Conservation (phyloP, 1,140 invertebrate species). For the Chymomyza costata region DNA sequence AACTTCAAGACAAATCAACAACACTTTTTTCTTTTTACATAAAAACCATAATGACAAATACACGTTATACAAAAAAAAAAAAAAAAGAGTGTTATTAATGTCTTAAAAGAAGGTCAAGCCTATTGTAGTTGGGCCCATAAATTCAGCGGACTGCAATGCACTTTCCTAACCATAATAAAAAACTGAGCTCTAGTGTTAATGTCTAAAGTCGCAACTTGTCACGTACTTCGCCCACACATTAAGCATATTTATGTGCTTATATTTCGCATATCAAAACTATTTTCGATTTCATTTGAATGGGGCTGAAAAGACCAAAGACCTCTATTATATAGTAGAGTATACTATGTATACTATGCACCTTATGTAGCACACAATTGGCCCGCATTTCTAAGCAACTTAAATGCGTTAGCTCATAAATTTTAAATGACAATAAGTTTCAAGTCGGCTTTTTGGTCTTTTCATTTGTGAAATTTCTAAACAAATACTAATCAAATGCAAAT, state of each 20-base stretch:
- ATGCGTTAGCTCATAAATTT: no score
- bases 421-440: slow-evolving; percentile 41
- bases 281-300: slow-evolving; percentile 60
- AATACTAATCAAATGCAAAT: slow-evolving; percentile 64
- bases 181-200: slow-evolving; percentile 27
- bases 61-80: slow-evolving; percentile 30
- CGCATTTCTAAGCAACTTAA: slow-evolving; percentile 16
- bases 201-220: slow-evolving; percentile 32
- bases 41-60: no score
- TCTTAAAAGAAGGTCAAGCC: slow-evolving; percentile 41
- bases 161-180: slow-evolving; percentile 40
- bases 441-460: slow-evolving; percentile 12
- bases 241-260: slow-evolving; percentile 7
- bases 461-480: slow-evolving; percentile 49
- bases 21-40: no score
- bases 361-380: no score
- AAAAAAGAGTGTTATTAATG: slow-evolving; percentile 25
- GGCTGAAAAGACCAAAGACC: slow-evolving; percentile 20
- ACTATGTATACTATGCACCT: no score
- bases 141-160: no score
- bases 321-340: no score
- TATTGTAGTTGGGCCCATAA: no score
- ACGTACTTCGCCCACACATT: slow-evolving; percentile 51
- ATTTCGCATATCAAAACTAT: slow-evolving; percentile 45
- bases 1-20: no score